Base-by-base conservation (phyloP, 2,888 invertebrate species). In the Agrotis ipsilon region DNA sequence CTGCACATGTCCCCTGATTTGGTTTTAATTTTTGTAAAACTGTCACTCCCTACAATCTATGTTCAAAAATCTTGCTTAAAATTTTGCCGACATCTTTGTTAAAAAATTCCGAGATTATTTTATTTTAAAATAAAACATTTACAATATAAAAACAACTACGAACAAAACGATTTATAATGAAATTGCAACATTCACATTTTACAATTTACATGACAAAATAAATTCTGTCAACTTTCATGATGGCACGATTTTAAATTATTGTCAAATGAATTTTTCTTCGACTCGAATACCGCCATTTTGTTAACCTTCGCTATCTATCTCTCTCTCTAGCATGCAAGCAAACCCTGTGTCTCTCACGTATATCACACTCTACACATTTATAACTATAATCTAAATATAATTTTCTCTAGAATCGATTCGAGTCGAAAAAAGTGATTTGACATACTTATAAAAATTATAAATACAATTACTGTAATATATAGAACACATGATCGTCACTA, bases 1-100 rank as follows among this genome's bases (percentile, higher is more conserved):
- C 79, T 82, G 78, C 67, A 87, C 86, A 80, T 86, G 88, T 89
- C 92, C 91, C 89, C 60, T 91, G 88, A 86, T 87, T 86, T 78
- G 80, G 72, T 82, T 82, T 77, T 68, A 69, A 79, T 71, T 63
- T 67, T 68, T 67, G 60, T 81, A 54, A 79, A 70, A 78, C 75
- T 71, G 79, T 69, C 72, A 68, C 54, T 66, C 74, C 68, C 79
- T 78, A 69, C 65, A 70, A 67, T 78, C 58, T 52, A 49, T 54
- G 52, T 67, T 58, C 2, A 51, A 65, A 61, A 64, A 68, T 24
- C 46, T 68, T 75, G 72, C 55, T 69, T 75, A 70, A 32, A 68
- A 52, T 71, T 67, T 72, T 69, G 62, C 46, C 66, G 39, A 61
- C 59, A 63, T 60, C 55, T n/a, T 51, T 52, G 32, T 58, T 43